Base-by-base conservation (phyloP, 2,113 vertebrate genomes). In the Hippocampus mohnikei region DNA sequence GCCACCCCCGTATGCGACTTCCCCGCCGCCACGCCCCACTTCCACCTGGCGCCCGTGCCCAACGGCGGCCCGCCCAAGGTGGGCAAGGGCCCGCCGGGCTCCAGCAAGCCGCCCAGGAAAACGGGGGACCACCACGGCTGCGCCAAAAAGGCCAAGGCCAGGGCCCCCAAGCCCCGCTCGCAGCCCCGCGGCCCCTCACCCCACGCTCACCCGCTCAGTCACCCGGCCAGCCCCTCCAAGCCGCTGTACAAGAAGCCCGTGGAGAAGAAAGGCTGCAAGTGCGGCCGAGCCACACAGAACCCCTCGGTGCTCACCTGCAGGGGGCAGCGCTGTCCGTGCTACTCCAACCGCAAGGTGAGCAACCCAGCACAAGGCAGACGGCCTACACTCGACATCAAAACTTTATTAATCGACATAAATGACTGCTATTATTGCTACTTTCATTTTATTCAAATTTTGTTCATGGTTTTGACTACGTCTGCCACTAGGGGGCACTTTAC, bases 241-340 rank as follows among this genome's bases (percentile, higher is more conserved):
- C 96, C 95, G 77, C 95, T 96, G 68, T 99, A 98, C 67, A 99
- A 98, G 90, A 99, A 99, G 84, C 93, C 96, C 37, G 95, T 96
- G 82, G 97, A 99, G 91, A 99, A 98, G 90, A 98, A 98, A 88
- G 97, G 97, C 88, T 99, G 97, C 85, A 98, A 99, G 91, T 99
- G 97, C 80, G 97, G 97, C 88, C 93, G 96, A 87, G 97, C 97
- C 84, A 99, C 97, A 56, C 97, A 99, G 94, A 99, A 99, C 94
- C 97, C 97, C 90, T 98, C 96, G 84, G 97, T 99, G 95, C 93
- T 99, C 95, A 99, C 97, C 81, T 99, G 96, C 74, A 95, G 97
- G 86, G 97, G 97, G 93, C 97, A 99, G 90, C 96, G 97, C 79
- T 99, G 97, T 88, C 97, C 97, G 87, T 99, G 97, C 86, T 99